Base-by-base conservation (phyloP, 2,888 invertebrate genomes). In the Yponomeuta malinellus region DNA sequence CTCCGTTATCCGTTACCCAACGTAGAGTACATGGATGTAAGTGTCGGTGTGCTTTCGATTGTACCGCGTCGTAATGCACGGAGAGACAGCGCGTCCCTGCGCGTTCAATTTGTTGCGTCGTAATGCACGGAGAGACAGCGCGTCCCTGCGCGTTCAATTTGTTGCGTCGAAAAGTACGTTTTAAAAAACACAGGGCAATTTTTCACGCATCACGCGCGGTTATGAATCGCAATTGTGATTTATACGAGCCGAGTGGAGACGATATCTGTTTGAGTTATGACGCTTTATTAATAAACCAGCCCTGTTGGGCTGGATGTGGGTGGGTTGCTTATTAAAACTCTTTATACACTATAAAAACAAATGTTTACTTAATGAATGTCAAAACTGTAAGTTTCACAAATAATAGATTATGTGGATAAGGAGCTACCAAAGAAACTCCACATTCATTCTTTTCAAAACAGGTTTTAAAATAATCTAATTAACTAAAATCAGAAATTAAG, bases 241-340 rank as follows among this genome's bases (percentile, higher is more conserved):
- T 90, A 90, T 86, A 81, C 82, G 76, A 77, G 78, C 81, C 81
- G 81, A 85, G 85, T 79, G 78, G 75, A 76, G 76, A 76, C 82
- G 83, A 85, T 88, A 83, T 87, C 88, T 87, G 78, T 85, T 82
- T 84, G 85, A 85, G 77, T 85, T 86, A 87, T 86, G 82, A 68
- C 15, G 78, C 78, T 81, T 81, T 80, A 80, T 81, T 81, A 79
- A 79, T 74, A 59, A 64, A 29, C 29, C 64, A 1, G 37, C 66
- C 2, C 1, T 5, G 33, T 33, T 33, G 33, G 33, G 33, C 33
- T 66, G 31, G 33, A 4, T 37, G 31, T 66, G 31, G 29, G 37
- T 33, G 33, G 66, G 0, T 65, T 8, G 43, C 43, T 43, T 43
- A 43, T 43, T 37, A 5, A 37, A 2, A 37, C 2, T 1, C 37